Percentiles rank a stretch among this genome's conserved stretches.
Evolutionary conservation across 2,797 vertebrate species (phyloP).

Genomic region (Zenarchopterus dispar): DNA sequence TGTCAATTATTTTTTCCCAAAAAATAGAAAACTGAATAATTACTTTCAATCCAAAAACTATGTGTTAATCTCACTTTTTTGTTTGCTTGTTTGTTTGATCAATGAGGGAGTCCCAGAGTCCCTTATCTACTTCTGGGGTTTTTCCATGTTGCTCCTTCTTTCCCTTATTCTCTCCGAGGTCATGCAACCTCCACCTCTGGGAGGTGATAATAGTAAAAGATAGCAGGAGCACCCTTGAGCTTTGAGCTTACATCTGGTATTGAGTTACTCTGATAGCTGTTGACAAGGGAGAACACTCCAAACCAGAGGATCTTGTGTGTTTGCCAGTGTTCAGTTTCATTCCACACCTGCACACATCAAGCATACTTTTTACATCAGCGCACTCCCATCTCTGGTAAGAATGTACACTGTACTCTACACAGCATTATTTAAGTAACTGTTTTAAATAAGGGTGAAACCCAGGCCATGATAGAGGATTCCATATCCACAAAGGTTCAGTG

Average conservation of each 20-base stretch:
- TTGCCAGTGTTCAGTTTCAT: background rate
- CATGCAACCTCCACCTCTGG: conserved; percentile 43
- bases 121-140: conserved; percentile 24
- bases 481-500: background rate
- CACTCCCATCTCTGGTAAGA: background rate
- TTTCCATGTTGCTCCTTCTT: conserved; percentile 25
- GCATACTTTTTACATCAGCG: conserved; percentile 3
- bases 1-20: background rate
- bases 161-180: conserved; percentile 34
- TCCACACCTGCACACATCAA: conserved; percentile 9
- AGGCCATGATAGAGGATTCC: too few relatives aligned
- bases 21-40: background rate
- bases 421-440: background rate
- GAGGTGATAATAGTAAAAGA: conserved; percentile 60
- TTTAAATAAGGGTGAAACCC: conserved; percentile 1
- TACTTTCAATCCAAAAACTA: background rate
- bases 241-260: conserved; percentile 54
- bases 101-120: background rate
- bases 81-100: background rate
- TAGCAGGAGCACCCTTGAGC: conserved; percentile 40
- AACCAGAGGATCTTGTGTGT: too few relatives aligned
- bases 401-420: background rate
- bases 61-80: background rate
- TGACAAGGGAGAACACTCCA: conserved; percentile 1
- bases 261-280: conserved; percentile 34